Conservation (phyloP, 2,797 vertebrate genomes). For the Gila robusta region DNA sequence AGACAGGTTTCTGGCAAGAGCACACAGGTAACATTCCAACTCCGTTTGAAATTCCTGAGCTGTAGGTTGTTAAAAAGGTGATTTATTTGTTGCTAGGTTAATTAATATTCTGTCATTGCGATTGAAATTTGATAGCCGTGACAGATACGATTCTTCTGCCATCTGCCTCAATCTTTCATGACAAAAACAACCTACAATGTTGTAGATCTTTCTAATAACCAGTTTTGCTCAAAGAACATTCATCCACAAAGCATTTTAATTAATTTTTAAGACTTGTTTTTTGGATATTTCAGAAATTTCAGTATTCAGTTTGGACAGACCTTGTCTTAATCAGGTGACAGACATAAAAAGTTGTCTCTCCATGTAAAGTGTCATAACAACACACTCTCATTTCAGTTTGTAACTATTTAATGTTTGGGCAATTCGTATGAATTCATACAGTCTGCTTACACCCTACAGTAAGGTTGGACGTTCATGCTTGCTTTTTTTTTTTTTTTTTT, state of each 20-base stretch:
- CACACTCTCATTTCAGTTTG: not conserved
- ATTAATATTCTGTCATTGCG: slow-evolving; percentile 71
- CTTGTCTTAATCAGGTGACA: not conserved
- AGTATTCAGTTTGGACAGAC: not conserved
- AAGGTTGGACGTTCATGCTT: not conserved
- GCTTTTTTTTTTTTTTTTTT: too few species aligned
- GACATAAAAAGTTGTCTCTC: not conserved
- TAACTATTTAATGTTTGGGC: not conserved
- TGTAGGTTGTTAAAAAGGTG: slow-evolving; percentile 79
- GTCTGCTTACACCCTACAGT: not conserved
- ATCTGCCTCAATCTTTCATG: slow-evolving; percentile 4
- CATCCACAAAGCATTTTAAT: not conserved
- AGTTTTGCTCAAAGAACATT: not conserved
- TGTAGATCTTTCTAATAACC: not conserved
- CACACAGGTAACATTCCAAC: slow-evolving; percentile 84
- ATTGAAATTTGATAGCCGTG: slow-evolving; percentile 3
- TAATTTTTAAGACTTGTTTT: not conserved
- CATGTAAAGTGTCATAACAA: not conserved
- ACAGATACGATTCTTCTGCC: slow-evolving; percentile 2
- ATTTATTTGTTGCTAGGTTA: slow-evolving; percentile 79
- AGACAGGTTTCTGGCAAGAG: slow-evolving; percentile 90
- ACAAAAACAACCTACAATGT: not conserved
- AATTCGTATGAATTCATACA: not conserved
- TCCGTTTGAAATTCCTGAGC: slow-evolving; percentile 83
- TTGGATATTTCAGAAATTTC: not conserved